Evolutionary conservation across 92 coral and sea anemone species (phyloP), one percentile per base, ranked within the genome.

Genomic region (Chrysogorgia sp.): DNA sequence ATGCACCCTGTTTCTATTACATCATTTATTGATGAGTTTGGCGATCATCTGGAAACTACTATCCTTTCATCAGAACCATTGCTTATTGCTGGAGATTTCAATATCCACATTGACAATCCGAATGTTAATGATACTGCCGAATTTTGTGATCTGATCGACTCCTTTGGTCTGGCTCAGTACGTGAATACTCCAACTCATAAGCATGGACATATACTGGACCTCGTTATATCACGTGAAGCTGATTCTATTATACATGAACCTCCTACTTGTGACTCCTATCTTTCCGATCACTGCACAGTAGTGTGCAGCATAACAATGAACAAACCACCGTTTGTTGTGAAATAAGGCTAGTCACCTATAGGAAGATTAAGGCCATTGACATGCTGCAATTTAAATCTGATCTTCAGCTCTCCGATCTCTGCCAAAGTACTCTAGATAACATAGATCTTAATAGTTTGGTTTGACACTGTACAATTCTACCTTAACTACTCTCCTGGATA

Each of bases 291-390:
- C 53, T 71, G 62, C 28, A 63, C 83, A 64, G 75, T 78, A 59
- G 43, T 78, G 40, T 78, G 75, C 53, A 53, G 58, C 67, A 40
- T 78, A 40, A 55, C 49, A 49, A 25, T 63, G 55, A 34, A 56
- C 59, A 78, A 78, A 43, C 75, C 83, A 63, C 52, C 69, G 17
- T 59, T 63, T 63, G 75, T 59, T 31, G 83, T 78, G 72, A 78
- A 79, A 70, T 76, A 79, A 30, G n/a, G n/a, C n/a, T n/a, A n/a
- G 76, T 79, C 67, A 64, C 76, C 21, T 79, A 62, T 79, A 69
- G 83, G 60, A 48, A 79, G 83, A 79, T 79, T 49, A 79, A 79
- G 29, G 76, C 83, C 83, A 79, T 64, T 47, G 83, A 78, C 47
- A 67, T 78, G 33, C 72, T 49, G 47, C 41, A 45, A 53, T 78